These are phyloP conservation scores for Aquatica leii DNA, from an alignment of 2,888 invertebrate genomes.

Conservation along the genomic window DNA sequence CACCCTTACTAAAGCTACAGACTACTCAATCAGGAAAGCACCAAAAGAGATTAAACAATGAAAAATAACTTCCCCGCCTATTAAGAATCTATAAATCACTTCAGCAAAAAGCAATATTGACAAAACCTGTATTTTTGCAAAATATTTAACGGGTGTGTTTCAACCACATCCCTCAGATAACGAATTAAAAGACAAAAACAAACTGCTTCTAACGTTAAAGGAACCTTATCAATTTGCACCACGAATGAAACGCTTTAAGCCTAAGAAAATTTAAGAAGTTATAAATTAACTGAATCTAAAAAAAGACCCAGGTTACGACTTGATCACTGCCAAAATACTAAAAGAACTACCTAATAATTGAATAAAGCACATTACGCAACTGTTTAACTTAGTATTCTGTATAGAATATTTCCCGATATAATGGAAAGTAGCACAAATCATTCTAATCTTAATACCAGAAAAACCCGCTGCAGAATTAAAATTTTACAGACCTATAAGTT, in stretches of 20 bases:
- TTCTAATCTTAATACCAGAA: neutral
- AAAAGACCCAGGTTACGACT: neutral
- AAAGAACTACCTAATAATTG: neutral
- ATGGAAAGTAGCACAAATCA: constrained; percentile 7
- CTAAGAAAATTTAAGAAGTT: neutral
- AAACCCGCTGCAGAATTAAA: neutral
- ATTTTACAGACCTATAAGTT: neutral
- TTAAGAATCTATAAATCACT: too few relatives aligned
- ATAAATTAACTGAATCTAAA: neutral
- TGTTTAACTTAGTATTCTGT: neutral
- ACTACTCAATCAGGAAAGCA: neutral
- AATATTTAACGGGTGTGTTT: too few relatives aligned
- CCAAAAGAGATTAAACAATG: neutral
- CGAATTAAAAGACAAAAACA: neutral
- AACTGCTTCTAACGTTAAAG: neutral
- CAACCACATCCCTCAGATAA: too few relatives aligned
- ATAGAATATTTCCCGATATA: neutral
- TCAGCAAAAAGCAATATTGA: too few relatives aligned
- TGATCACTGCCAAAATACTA: neutral
- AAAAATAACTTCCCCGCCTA: neutral
- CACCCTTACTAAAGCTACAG: neutral
- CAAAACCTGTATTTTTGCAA: too few relatives aligned
- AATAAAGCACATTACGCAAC: neutral
- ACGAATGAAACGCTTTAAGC: neutral
- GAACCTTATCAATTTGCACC: neutral